Base-by-base conservation (phyloP, 2,113 vertebrate species). In the Martes martes region DNA sequence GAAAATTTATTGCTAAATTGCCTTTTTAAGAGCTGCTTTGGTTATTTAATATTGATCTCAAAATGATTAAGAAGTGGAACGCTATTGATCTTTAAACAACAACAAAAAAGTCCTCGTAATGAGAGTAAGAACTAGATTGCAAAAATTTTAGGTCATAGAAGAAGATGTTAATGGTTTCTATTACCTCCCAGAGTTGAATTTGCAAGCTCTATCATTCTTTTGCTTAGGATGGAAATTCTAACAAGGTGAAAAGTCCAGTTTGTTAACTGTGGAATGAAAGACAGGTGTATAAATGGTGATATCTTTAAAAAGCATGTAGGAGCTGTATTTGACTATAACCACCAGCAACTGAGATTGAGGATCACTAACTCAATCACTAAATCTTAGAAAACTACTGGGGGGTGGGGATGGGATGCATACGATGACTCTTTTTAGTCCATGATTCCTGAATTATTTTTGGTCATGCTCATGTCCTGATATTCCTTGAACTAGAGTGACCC, bases 31-130 rank as follows among this genome's bases (percentile, higher is more conserved):
- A 97, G 13, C 80, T 97, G 63, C 90, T 80, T 97, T 98, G 91
- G 73, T 97, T 98, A 98, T 98, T 98, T 98, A 97, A 98, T 98
- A 98, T 98, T 98, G 98, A 98, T 98, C 94, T 94, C 95, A 97
- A 97, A 92, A 98, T 98, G 97, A 98, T 96, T 94, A 98, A 97
- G 92, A 98, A 98, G 94, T 89, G 78, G 23, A 91, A 97, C 65
- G 42, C 8, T 98, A 99, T 98, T 98, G 98, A 98, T 98, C 98
- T 98, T 67, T 98, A 63, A 73, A 82, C 52, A 79, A 87, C 39
- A 73, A 73, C n/a, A 80, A 95, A 98, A 97, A 96, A 96, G 76
- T 97, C 2, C 88, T 93, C 87, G 94, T 96, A 97, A 94, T 91
- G 87, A 97, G 52, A 97, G 21, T 93, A 97, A 96, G 50, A 97